Evolutionary conservation across 2,888 invertebrate species (phyloP), one percentile per base, ranked within the genome.

Genomic region (Tetragonisca angustula): DNA sequence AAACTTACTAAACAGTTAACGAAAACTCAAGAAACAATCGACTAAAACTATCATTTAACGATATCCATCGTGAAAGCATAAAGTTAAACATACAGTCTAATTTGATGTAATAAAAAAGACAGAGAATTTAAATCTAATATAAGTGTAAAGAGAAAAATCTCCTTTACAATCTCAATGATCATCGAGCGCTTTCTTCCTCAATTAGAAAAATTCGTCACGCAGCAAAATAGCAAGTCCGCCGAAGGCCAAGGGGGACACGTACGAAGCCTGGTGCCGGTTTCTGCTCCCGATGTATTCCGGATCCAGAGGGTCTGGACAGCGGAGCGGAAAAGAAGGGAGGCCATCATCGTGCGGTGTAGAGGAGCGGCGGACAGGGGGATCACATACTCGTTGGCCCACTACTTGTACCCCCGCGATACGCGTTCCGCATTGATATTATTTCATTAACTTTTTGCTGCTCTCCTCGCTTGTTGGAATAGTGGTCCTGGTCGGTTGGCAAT

Each of bases 371-470:
- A 68, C 64, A 77, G 76, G 85, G 85, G 84, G 87, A 86, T 88
- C 90, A 85, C 87, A 91, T 90, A 92, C 92, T 89, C 88, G 92
- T 92, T 91, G 93, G 92, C 91, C 92, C 92, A 92, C 91, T 92
- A 92, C 91, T 92, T 92, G 93, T 92, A 92, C 91, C 92, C 93
- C 92, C 92, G 92, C 91, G 92, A 92, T 93, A 94, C 94, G 93
- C 93, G 93, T 91, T 92, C 91, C 92, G 94, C 94, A 94, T 94
- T 92, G 92, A 93, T 94, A 94, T 94, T 94, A 94, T 94, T 94
- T 94, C 94, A 94, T 94, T 94, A 94, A 92, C 92, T 92, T 93
- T 93, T 94, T 94, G 90, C 91, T 83, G 87, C 83, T 88, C 87
- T 87, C 87, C 88, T 73, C 85, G 87, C 87, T 90, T 89, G 91